Evolutionary conservation across 1,140 invertebrate genomes (phyloP), one percentile per base, ranked within the genome.

Genomic region (Cataglyphis hispanica): DNA sequence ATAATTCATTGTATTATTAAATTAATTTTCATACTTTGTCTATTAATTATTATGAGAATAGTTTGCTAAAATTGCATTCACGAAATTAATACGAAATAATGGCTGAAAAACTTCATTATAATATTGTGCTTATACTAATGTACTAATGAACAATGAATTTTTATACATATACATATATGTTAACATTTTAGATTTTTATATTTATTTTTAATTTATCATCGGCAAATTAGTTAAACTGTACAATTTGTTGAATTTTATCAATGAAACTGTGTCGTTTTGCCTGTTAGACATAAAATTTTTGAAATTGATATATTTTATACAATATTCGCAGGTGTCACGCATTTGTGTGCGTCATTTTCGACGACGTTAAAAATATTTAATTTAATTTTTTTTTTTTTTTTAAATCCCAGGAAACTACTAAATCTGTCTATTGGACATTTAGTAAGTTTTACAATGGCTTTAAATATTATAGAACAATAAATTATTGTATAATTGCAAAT

Each of bases 271-370:
- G 2, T 19, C 16, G 25, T 16, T 16, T 3, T 8, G 50, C 13
- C 10, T 40, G 34, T 27, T 75, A 13, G 5, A 0, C 10, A 43
- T 5, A 50, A 50, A 50, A 37, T 13, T 13, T 31, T 19, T 1
- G 13, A 19, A 34, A 74, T 74, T 34, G 5, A 72, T 72, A 72
- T 56, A 72, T 34, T 22, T 72, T 43, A 13, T 58, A 37, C 58
- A 58, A 25, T 37, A 56, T 1, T 13, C 34, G 22, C 34, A 16
- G 40, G 7, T 7, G 10, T 10, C 10, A 4, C 11, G 43, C 3
- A 46, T 11, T n/a, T n/a, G 11, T 13, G 11, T 16, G 2, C 7
- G 2, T 37, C 1, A 56, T 37, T 56, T 74, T 74, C 1, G 7
- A 16, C 6, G 27, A 74, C 16, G 22, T 56, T 10, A 11, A 37